Evolutionary conservation across 2,797 vertebrate genomes (phyloP), one percentile per base, ranked within the genome.

Genomic region (Chloroceryle inda): DNA sequence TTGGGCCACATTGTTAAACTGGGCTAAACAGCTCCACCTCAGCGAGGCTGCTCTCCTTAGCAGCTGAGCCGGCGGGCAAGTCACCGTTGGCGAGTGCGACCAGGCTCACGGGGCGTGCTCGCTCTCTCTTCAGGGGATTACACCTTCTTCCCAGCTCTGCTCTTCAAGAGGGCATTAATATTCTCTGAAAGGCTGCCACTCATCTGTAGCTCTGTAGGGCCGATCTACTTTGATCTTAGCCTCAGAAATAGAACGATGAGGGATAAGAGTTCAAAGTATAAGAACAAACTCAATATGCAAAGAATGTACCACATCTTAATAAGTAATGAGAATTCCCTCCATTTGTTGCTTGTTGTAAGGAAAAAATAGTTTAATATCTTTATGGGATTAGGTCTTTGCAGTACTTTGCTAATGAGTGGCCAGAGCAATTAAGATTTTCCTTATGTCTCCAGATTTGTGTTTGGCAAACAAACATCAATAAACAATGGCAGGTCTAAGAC

Each of bases 291-390:
- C 92, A 85, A 78, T 83, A 79, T 86, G 89, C 92, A 93, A 96
- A 95, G 96, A 91, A 92, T 78, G 86, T 81, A 85, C 89, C 85
- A 72, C 86, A 67, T 93, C 91, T 94, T 94, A 94, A 97, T 94
- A 95, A 96, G 63, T 35, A 74, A 69, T 63, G 56, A 92, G 81
- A 91, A 85, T 90, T 92, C 85, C 71, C 78, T 96, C 84, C 50
- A 72, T 86, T 95, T 94, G 91, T 95, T 96, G 88, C 84, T 94
- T 94, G 72, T 93, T 92, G 87, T 92, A 87, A 92, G 61, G 45
- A 83, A 95, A 53, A 95, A 85, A 95, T 72, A 79, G 44, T 95
- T 97, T 95, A 89, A 94, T 96, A 94, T 96, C 94, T 95, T 96
- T 85, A 91, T 71, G 82, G 84, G 92, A 93, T 97, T 92, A 88